Conservation (phyloP, 35 echinoderm and acorn worm genomes). For the Ophioderma brevispina region DNA sequence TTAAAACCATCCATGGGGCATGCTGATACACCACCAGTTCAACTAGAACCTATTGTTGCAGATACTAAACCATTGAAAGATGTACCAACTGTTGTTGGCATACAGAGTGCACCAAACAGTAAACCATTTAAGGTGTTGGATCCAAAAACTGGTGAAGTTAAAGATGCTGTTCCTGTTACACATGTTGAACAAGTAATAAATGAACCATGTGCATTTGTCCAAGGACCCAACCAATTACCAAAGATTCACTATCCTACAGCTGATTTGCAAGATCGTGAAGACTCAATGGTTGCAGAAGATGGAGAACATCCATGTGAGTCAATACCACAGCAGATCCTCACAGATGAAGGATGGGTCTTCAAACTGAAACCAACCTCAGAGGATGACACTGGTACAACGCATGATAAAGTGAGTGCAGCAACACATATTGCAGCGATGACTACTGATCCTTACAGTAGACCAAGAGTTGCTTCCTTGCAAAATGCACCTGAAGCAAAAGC, state of each 20-base stretch:
- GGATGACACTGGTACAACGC: neutral
- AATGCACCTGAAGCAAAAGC: neutral
- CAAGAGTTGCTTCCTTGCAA: neutral
- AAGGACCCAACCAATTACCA: slow-evolving; percentile 11
- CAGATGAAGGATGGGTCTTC: neutral
- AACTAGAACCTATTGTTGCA: neutral
- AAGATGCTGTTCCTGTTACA: slow-evolving; percentile 37
- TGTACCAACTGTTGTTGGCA: neutral
- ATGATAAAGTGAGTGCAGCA: neutral
- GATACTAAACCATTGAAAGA: neutral
- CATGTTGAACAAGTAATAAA: slow-evolving; percentile 30
- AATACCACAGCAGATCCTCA: neutral
- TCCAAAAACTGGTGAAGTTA: slow-evolving; percentile 50
- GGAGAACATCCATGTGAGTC: neutral
- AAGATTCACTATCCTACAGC: slow-evolving; percentile 6
- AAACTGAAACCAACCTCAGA: neutral
- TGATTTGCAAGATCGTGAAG: neutral
- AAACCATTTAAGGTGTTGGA: slow-evolving; percentile 35
- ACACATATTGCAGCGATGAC: neutral
- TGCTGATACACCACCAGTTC: neutral
- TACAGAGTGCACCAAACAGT: slow-evolving; percentile 1
- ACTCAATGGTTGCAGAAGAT: neutral
- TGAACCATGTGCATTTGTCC: slow-evolving; percentile 37
- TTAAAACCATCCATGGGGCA: neutral
- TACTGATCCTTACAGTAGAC: neutral